Percentiles rank a stretch among this genome's conserved stretches.
These are phyloP conservation scores for Saccostrea glomerata DNA, from an alignment of 1,140 invertebrate species.

Conservation along the genomic window DNA sequence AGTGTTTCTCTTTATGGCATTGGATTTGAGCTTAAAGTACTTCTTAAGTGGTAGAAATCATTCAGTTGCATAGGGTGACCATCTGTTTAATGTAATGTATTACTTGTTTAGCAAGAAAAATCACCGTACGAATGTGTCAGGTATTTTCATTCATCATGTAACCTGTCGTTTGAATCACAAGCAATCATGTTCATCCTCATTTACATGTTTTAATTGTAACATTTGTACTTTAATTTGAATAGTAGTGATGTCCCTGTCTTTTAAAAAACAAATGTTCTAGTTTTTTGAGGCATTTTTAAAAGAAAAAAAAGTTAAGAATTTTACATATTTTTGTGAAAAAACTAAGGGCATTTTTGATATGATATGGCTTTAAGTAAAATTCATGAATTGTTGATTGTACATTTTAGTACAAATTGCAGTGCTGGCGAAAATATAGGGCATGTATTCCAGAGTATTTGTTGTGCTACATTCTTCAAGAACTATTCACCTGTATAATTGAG, in stretches of 20 bases:
- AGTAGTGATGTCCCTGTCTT: background rate
- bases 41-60: background rate
- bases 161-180: background rate
- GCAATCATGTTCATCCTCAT: background rate
- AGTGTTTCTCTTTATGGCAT: background rate
- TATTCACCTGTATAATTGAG: too few species aligned
- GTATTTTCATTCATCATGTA: background rate
- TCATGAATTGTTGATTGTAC: conserved; percentile 7
- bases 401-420: conserved; percentile 14
- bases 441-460: background rate
- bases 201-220: background rate
- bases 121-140: background rate
- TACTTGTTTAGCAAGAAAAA: background rate
- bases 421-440: conserved; percentile 34
- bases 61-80: background rate
- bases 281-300: background rate
- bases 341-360: background rate
- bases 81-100: conserved; percentile 13
- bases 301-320: background rate
- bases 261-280: background rate
- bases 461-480: background rate
- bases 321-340: background rate
- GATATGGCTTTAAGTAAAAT: background rate
- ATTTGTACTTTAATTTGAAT: background rate
- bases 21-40: background rate